Base-by-base conservation (phyloP, 1,140 invertebrate genomes). In the Drosophila baimaii region DNA sequence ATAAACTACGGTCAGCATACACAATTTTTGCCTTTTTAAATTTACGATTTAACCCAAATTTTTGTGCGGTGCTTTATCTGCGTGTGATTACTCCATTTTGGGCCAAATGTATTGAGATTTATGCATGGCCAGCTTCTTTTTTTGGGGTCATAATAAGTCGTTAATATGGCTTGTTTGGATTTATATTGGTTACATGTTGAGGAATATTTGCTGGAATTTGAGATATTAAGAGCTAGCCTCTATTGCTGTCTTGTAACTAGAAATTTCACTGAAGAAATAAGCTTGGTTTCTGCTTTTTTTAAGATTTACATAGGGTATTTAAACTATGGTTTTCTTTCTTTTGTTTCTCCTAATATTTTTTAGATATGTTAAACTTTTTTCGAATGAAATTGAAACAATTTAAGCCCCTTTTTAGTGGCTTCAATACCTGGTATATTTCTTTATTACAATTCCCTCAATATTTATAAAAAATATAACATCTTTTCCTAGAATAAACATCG, bases 41-140 rank as follows among this genome's bases (percentile, higher is more conserved):
- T 66, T 68, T 51, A 49, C 59, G 56, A 66, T 51, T 31, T 31
- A 27, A 35, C 33, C 17, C 33, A 41, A 68, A 29, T 49, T 33
- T 62, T 35, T 52, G 9, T n/a, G 17, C n/a, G 15, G 1, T 41
- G 19, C 17, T 41, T 17, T 59, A 49, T 49, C n/a, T 1, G 4
- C 5, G 19, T 10, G 10, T 61, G 25, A 41, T 31, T 41, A 31
- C 35, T 41, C 19, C 19, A 43, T 61, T 62, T 68, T 68, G 19
- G 19, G 25, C 8, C 10, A 15, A 21, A 68, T 49, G 43, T 66
- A 68, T 68, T 35, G 19, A 23, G 61, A n/a, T 29, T 37, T 29
- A 29, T 66, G 25, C 8, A 15, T 35, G 51, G 51, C 3, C 10
- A 35, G 49, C 15, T 10, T 12, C 3, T 13, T 35, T 15, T 9